A percentile compares a stretch with the other conserved stretches of the same genome.
These are phyloP conservation scores for Linepithema humile DNA, from an alignment of 1,140 invertebrate species.

Conservation along the genomic window DNA sequence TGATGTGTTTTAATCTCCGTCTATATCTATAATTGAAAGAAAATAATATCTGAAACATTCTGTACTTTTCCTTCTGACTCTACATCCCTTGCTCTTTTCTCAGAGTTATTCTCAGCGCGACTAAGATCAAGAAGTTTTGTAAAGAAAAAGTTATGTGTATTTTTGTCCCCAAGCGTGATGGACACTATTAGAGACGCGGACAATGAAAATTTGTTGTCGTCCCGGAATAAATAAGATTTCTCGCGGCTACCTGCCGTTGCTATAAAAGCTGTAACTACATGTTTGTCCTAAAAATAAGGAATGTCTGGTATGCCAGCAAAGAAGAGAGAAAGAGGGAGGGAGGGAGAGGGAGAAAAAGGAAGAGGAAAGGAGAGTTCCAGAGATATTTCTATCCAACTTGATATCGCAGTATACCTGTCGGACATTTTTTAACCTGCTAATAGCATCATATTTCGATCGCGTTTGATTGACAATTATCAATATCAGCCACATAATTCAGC, in stretches of 20 bases:
- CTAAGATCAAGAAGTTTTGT: constrained; percentile 22
- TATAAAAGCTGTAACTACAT: constrained; percentile 40
- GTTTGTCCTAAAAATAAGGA: constrained; percentile 45
- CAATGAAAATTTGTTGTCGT: constrained; percentile 49
- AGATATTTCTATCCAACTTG: neutral
- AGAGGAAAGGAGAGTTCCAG: neutral
- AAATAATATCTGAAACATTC: neutral
- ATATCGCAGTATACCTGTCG: neutral
- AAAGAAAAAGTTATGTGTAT: constrained; percentile 47
- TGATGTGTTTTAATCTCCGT: neutral
- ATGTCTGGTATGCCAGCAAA: neutral
- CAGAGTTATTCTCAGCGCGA: neutral
- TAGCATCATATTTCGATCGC: neutral
- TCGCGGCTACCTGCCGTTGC: constrained; percentile 24
- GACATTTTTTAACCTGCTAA: neutral
- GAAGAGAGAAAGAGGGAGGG: neutral
- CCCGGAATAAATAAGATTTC: constrained; percentile 44
- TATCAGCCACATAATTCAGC: constrained; percentile 38
- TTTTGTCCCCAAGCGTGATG: constrained; percentile 39
- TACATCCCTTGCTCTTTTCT: neutral
- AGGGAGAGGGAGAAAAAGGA: neutral
- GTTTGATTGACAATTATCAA: constrained; percentile 52
- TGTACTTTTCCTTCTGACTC: too few species aligned
- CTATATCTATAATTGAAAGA: neutral
- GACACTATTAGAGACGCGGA: constrained; percentile 46